Evolutionary conservation across 2,888 invertebrate species (phyloP), one percentile per base, ranked within the genome.

Genomic region (Danaus chrysippus): DNA sequence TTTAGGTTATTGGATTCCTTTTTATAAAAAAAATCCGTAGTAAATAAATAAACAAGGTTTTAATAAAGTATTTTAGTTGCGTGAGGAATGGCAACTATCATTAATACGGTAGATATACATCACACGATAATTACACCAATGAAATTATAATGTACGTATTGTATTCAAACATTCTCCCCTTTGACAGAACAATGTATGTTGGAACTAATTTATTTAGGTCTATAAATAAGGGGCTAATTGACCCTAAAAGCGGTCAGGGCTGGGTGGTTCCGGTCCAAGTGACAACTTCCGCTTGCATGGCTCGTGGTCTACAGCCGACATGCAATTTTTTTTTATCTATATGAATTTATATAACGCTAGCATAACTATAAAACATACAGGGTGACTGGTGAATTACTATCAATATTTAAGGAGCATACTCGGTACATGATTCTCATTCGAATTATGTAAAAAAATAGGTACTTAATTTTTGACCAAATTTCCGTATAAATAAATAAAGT

Each of bases 171-270:
- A 34, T 34, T 46, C 13, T 46, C 46, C 46, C 9, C 46, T 49
- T 34, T 49, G 41, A 58, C 43, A 56, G 42, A 41, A 54, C 53
- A 52, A 56, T 57, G 46, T 17, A 54, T 15, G 54, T 58, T 61
- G 54, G 54, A 17, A 53, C 58, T 58, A 56, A 23, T 44, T 46
- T 53, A 58, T 58, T 56, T 61, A 64, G 55, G 58, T 58, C 56
- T 61, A 61, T 63, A 67, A 63, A 67, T 59, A 61, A 63, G 54
- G n/a, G 56, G 44, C 42, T 65, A 67, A 65, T 67, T 65, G 62
- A 67, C 62, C 59, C 42, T 49, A 52, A 66, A 58, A 65, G 68
- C 69, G 66, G 71, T 68, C 70, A 68, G 67, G 71, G 70, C 66
- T 70, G 70, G 68, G 59, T 64, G 68, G 62, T 62, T 61, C 62